These are phyloP conservation scores for Chloroclystis v-ata DNA, from an alignment of 2,888 invertebrate genomes.

Conservation along the genomic window DNA sequence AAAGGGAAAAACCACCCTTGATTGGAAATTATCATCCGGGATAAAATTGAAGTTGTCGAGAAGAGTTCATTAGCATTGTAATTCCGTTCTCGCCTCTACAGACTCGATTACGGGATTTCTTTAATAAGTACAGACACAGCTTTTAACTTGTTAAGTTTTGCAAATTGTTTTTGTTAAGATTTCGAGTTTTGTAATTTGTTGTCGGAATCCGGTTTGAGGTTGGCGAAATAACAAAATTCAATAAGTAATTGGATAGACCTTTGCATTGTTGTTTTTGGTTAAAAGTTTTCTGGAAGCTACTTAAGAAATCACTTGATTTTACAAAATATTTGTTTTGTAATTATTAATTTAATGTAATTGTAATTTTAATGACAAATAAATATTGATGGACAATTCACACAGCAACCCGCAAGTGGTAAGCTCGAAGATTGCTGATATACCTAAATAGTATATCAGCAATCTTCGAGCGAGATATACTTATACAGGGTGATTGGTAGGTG, in stretches of 20 bases:
- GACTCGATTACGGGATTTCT: conserved; percentile 52
- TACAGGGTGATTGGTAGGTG: too few relatives aligned
- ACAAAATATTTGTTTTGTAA: background rate
- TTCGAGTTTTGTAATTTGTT: conserved; percentile 16
- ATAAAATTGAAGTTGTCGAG: conserved; percentile 40
- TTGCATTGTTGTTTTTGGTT: background rate
- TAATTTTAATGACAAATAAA: too few relatives aligned
- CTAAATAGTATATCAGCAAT: too few relatives aligned
- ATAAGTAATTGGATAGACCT: background rate
- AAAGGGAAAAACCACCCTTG: conserved; percentile 9
- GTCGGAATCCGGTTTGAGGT: conserved; percentile 5
- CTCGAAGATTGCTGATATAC: too few relatives aligned
- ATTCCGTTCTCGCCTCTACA: conserved; percentile 44
- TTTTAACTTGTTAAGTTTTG: conserved; percentile 25
- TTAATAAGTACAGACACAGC: conserved; percentile 35
- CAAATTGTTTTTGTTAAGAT: conserved; percentile 28
- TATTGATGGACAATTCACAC: too few relatives aligned
- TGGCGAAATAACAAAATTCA: conserved; percentile 7
- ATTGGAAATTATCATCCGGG: conserved; percentile 39
- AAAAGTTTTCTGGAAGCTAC: background rate
- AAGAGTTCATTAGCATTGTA: conserved; percentile 55
- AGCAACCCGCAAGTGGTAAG: too few relatives aligned
- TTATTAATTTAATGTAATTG: background rate
- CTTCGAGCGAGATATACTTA: too few relatives aligned
- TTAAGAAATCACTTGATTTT: background rate